A percentile compares a stretch with the other conserved stretches of the same genome.
Evolutionary conservation across 64 coral and sea anemone genomes (phyloP).

Genomic region (Anthopleura sola): DNA sequence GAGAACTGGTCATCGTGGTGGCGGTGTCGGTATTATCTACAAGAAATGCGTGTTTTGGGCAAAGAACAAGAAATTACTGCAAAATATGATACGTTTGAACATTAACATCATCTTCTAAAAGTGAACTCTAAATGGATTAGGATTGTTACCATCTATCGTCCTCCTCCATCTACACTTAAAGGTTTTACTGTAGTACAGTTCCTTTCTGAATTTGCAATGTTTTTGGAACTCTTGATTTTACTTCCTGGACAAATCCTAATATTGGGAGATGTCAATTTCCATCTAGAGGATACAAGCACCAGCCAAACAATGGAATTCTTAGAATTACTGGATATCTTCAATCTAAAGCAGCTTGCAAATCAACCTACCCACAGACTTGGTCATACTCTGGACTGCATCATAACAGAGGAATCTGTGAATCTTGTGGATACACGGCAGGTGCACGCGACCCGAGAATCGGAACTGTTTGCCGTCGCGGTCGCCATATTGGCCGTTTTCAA

Average conservation of each 20-base stretch:
- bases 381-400: too few relatives aligned
- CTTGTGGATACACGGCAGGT: too few relatives aligned
- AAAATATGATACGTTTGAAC: neutral
- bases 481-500: too few relatives aligned
- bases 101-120: neutral
- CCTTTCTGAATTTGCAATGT: constrained; percentile 28
- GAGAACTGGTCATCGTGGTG: constrained; percentile 17
- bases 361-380: too few relatives aligned
- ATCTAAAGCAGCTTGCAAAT: too few relatives aligned
- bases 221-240: constrained; percentile 24
- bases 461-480: too few relatives aligned
- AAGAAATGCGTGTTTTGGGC: constrained; percentile 2
- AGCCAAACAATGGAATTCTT: too few relatives aligned
- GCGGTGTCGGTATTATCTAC: constrained; percentile 28
- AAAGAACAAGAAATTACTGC: neutral
- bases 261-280: neutral
- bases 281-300: too few relatives aligned
- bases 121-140: constrained; percentile 20
- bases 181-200: constrained; percentile 12
- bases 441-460: too few relatives aligned
- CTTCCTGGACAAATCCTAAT: constrained; percentile 16
- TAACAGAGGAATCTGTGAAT: too few relatives aligned
- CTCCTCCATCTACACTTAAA: constrained; percentile 51
- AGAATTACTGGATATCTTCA: too few relatives aligned
- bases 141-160: constrained; percentile 46